Base-by-base conservation (phyloP, 2,797 vertebrate genomes). In the Siniperca undulata region DNA sequence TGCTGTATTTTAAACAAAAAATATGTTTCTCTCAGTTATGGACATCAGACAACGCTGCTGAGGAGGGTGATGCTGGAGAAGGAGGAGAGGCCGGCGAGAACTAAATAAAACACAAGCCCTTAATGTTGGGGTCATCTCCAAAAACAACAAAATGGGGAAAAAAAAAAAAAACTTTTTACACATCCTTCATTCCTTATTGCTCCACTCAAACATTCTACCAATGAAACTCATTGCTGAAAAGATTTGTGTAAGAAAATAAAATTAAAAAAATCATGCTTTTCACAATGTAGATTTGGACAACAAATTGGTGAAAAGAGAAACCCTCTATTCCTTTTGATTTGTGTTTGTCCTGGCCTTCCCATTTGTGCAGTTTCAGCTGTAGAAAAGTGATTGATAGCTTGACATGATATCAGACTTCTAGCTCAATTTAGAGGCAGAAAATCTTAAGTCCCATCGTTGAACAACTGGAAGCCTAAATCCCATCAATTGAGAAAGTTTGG, bases 341-440 rank as follows among this genome's bases (percentile, higher is more conserved):
- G 95, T 97, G 94, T 97, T 96, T 95, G 95, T 94, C 95, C 95
- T 95, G 93, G 95, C 96, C 96, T 97, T 97, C 95, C 95, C 96
- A 95, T 97, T 95, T 97, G 97, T 97, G 97, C 97, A 94, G 96
- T 97, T 96, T 96, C 96, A 97, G 97, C 96, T 97, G 95, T 97
- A 97, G 97, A 96, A 96, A 96, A 96, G 95, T 97, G 66, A 97
- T 97, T 96, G 96, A 95, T 96, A 96, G 96, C 96, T 96, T 97
- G 95, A 96, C 96, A 96, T 96, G 96, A 95, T 96, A 94, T 95
- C 95, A 93, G 95, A 95, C 92, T 95, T 85, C 93, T 95, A 90
- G 95, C 95, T 93, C 92, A 95, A 60, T 81, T 87, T 84, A 85
- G 70, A 90, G 74, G 76, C 60, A 89, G 95, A 77, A 74, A 60